Evolutionary conservation across 1,140 invertebrate species (phyloP).

Genomic region (Ceratina calcarata): DNA sequence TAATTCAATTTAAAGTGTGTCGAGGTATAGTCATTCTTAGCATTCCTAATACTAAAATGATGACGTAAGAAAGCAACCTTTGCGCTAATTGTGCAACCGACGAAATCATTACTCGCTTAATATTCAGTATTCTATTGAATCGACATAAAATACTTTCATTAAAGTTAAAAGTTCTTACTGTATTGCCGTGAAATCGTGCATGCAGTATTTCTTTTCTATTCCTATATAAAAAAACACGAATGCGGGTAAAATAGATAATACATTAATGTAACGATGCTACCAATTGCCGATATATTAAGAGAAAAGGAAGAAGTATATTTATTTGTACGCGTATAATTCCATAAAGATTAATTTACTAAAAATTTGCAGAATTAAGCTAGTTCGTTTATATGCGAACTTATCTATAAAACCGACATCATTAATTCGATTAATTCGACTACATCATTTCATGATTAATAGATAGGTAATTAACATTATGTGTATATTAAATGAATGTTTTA

Average conservation of each 20-base stretch:
- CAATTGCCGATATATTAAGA: constrained; percentile 18
- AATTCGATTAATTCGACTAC: constrained; percentile 38
- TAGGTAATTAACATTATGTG: constrained; percentile 41
- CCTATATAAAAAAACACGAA: constrained; percentile 29
- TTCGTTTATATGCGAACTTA: constrained; percentile 19
- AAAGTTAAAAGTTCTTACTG: constrained; percentile 14
- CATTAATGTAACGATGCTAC: constrained; percentile 13
- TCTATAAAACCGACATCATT: constrained; percentile 31
- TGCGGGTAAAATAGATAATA: constrained; percentile 22
- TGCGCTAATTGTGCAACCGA: background rate
- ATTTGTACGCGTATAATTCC: constrained; percentile 29
- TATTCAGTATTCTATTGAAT: constrained; percentile 40
- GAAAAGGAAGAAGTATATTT: constrained; percentile 46
- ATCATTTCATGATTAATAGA: constrained; percentile 45
- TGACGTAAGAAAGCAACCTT: background rate
- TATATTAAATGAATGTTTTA: constrained; percentile 47
- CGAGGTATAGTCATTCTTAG: constrained; percentile 3
- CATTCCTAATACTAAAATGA: constrained; percentile 1
- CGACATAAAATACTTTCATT: constrained; percentile 16
- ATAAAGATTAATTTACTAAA: constrained; percentile 24
- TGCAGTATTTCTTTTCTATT: constrained; percentile 37
- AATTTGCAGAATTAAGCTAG: constrained; percentile 28
- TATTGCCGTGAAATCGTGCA: background rate
- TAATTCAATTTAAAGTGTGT: background rate
- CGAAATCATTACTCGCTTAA: constrained; percentile 41